Evolutionary conservation across 2,113 vertebrate genomes (phyloP), one percentile per base, ranked within the genome.

Genomic region (Azemiops feae): DNA sequence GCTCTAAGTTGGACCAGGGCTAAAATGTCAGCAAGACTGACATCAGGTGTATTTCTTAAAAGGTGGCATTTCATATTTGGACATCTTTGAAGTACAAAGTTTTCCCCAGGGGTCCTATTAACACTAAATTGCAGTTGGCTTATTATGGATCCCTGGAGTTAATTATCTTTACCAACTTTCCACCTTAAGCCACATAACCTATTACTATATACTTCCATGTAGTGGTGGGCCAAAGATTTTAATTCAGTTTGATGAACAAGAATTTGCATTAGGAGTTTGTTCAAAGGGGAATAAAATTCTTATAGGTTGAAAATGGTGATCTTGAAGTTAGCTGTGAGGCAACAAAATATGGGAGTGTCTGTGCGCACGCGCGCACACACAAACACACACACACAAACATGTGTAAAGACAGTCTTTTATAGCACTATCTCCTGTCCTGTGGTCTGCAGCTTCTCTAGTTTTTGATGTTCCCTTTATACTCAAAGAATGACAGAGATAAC

Each of bases 331-430:
- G 5, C 69, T 39, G 18, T 1, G 2, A 81, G 69, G 69, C 69
- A 16, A 81, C 2, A 3, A 81, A 39, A 81, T 39, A 20, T 20
- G 16, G 39, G 69, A 39, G 69, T 81, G 34, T 39, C n/a, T 74
- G 30, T 34, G 14, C 5, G 3, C 14, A 2, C 1, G 14, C 5
- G 3, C 14, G 0, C 1, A 0, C 12, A 16, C 64, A 30, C 27
- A 64, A 5, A n/a, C 8, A 27, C 60, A 60, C 27, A 64, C 11
- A 64, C 14, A 74, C 1, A 18, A 4, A 2, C 12, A 2, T 30
- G 58, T 16, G 64, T 69, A 18, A 74, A 14, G 14, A 20, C 2
- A 1, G 16, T 20, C n/a, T 81, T 81, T 81, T 81, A 39, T 81
- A 81, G 25, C 60, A 64, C 25, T 12, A 64, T 39, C n/a, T 74